phyloP scores from a whole-genome alignment of 2,797 vertebrate species.

The Darevskia mixta region DNA sequence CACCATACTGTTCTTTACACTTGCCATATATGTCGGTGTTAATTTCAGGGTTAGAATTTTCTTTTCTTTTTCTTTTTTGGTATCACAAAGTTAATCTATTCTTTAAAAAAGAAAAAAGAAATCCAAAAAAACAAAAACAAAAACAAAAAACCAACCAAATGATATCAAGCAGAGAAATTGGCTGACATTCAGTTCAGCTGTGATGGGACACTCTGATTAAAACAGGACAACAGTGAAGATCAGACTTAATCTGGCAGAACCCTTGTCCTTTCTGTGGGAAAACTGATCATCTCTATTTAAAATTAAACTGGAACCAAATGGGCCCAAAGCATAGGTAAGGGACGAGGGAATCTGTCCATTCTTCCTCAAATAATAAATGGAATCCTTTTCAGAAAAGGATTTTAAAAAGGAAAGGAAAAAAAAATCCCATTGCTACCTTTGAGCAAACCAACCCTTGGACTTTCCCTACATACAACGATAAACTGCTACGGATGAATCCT shows the following conservation, averaged over 20 bases:
- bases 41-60: constrained; percentile 80
- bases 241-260: constrained; percentile 68
- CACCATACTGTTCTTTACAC: constrained; percentile 86
- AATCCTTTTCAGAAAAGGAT: constrained; percentile 32
- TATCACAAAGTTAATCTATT: constrained; percentile 74
- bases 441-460: constrained; percentile 70
- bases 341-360: constrained; percentile 60
- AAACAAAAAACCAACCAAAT: constrained; percentile 71
- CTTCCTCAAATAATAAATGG: constrained; percentile 55
- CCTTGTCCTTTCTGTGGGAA: constrained; percentile 71
- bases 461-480: constrained; percentile 65
- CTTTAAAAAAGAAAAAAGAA: constrained; percentile 35
- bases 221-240: constrained; percentile 61
- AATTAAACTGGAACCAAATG: constrained; percentile 67
- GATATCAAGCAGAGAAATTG: constrained; percentile 77
- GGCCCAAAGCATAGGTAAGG: constrained; percentile 63
- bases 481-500: constrained; percentile 75
- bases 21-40: constrained; percentile 82
- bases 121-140: constrained; percentile 1
- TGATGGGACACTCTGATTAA: constrained; percentile 73
- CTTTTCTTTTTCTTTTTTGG: constrained; percentile 58
- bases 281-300: constrained; percentile 71
- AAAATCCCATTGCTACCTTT: constrained; percentile 55
- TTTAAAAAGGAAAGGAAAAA: constrained; percentile 31
- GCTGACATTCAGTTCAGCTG: constrained; percentile 71